Conservation (phyloP, 1,140 invertebrate genomes). For the Rhagoletis pomonella region DNA sequence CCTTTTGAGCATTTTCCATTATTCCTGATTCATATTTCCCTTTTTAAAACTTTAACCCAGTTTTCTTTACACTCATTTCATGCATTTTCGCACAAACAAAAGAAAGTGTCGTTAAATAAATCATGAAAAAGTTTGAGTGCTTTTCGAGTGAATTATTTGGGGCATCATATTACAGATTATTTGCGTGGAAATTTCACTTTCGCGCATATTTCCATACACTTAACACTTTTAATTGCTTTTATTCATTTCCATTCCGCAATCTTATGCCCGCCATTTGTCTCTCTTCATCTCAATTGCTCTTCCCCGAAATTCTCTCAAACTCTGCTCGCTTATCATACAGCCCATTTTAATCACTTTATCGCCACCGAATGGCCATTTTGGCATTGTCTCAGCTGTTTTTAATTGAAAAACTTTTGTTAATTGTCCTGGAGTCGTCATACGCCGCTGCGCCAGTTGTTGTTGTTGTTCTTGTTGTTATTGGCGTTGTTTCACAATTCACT, state of each 20-base stretch:
- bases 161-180: not conserved
- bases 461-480: not conserved
- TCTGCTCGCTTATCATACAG: not conserved
- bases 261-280: not conserved
- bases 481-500: not conserved
- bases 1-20: no score
- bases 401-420: constrained; percentile 53
- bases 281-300: not conserved
- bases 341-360: constrained; percentile 49
- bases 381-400: constrained; percentile 44
- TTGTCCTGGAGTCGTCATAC: constrained; percentile 24
- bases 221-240: constrained; percentile 44
- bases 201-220: not conserved
- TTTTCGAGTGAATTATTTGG: not conserved
- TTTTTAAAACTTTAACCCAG: no score
- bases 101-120: not conserved
- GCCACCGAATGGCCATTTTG: constrained; percentile 34
- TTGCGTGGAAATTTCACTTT: not conserved
- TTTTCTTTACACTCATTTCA: not conserved
- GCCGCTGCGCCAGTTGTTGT: not conserved
- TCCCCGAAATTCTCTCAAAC: not conserved
- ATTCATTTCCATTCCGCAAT: not conserved
- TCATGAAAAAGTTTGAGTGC: not conserved
- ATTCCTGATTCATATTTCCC: no score
- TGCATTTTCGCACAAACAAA: not conserved